Evolutionary conservation across 2,797 vertebrate species (phyloP).

Genomic region (Parambassis ranga): DNA sequence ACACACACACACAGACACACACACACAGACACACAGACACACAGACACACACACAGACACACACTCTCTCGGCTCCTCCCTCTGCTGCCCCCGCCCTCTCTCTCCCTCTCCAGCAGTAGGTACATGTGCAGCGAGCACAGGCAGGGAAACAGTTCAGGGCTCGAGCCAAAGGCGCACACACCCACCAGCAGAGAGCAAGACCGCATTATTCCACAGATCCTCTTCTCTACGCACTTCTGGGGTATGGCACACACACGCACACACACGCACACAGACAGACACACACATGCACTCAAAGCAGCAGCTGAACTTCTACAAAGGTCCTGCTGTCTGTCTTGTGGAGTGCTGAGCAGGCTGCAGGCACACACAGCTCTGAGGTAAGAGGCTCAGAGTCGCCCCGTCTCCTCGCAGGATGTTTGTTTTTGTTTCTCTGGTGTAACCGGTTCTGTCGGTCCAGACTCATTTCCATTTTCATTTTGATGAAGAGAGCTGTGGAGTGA

Average conservation of each 20-base stretch:
- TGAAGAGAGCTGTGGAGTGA: conserved; percentile 8
- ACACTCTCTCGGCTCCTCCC: too few relatives aligned
- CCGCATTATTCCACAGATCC: conserved; percentile 54
- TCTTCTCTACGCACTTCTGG: conserved; percentile 40
- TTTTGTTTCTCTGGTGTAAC: conserved; percentile 3
- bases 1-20: neutral
- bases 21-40: neutral
- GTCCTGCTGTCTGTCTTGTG: conserved; percentile 18
- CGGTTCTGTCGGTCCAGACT: neutral
- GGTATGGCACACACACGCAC: conserved; percentile 32
- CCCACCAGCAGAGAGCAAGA: conserved; percentile 60
- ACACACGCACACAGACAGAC: conserved; percentile 9
- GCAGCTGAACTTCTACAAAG: conserved; percentile 48
- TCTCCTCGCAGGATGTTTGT: neutral
- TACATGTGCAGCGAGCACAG: conserved; percentile 67
- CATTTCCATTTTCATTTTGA: neutral
- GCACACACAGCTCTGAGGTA: conserved; percentile 52
- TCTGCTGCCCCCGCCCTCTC: conserved; percentile 31
- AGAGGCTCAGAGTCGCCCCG: conserved; percentile 28
- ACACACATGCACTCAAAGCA: conserved; percentile 5
- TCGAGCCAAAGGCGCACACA: conserved; percentile 69
- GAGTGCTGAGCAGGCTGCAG: conserved; percentile 31
- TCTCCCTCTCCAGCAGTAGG: conserved; percentile 47
- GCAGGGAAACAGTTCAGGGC: conserved; percentile 69
- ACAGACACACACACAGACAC: too few relatives aligned